Evolutionary conservation across 2,888 invertebrate species (phyloP), one percentile per base, ranked within the genome.

Genomic region (Eledone cirrhosa): DNA sequence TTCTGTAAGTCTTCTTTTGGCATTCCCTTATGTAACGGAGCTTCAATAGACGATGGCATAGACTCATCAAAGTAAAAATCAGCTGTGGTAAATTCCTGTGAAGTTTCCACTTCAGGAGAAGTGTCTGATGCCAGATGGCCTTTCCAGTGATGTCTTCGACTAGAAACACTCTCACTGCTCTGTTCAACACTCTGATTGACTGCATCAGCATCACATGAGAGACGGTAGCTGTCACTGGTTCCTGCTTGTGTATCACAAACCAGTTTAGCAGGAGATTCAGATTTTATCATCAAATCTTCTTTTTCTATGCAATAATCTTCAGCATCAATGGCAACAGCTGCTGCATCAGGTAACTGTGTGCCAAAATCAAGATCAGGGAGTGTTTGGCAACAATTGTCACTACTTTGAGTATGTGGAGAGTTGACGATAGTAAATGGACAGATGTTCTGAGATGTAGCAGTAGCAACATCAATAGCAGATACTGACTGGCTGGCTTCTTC

Each of bases 51-150:
- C 88, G 95, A 95, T 80, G 95, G 95, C 92, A 95, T 93, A 83
- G 95, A 95, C 91, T 96, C 96, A 89, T 96, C 96, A 91, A 96
- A 95, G 93, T 95, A 96, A 93, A 94, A 95, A 90, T 96, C 95
- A 77, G 95, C 94, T 89, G 93, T 94, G 88, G 94, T 93, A 91
- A 95, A 95, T 91, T 95, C 95, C 79, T 87, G 88, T 13, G 90
- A 88, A 19, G 87, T 88, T 75, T 86, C 86, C 77, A 86, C 84
- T 47, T 88, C 88, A 19, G 88, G 88, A 7, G 89, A 88, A 11
- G 84, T 85, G 63, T 85, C 84, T 2, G 82, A 79, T 1, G 74
- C 24, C 5, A 65, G 41, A 19, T 77, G 69, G 13, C 79, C 75
- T 74, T 78, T 27, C 29, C 72, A 65, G 72, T 31, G 63, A 79